Base-by-base conservation (phyloP, 2,888 invertebrate species). In the Eristalis tenax region DNA sequence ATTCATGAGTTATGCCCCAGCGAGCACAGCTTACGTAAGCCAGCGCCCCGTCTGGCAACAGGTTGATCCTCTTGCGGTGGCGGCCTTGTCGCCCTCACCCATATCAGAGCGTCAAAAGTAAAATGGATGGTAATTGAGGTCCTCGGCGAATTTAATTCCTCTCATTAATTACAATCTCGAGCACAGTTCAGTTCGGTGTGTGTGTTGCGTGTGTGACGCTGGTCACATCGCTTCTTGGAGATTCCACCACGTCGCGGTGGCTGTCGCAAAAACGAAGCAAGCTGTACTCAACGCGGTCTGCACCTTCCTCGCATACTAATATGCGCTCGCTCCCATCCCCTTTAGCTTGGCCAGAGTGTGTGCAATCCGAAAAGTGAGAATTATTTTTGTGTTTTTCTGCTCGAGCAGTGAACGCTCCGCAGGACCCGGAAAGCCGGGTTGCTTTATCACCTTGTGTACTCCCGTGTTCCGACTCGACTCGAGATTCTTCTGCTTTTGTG, bases 61-160 rank as follows among this genome's bases (percentile, higher is more conserved):
- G 86, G 86, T 86, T 86, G 78, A 86, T 75, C 64, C 74, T 43
- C 64, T 18, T n/a, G 43, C 69, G 74, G 50, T 82, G 83, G 83
- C 83, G 70, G 85, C 77, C 61, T 35, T 78, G 77, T 82, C 78
- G 69, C 77, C 74, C 74, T 77, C 78, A 74, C 63, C 74, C 38
- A 61, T 66, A 81, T 81, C 76, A 81, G 22, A 70, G 63, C 74
- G 74, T 38, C 74, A 86, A 86, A 86, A 86, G 86, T 75, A 83
- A 83, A 86, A 86, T 83, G 78, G 68, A 86, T 86, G 83, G 83
- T 83, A 83, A 86, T 86, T 86, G 86, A 63, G 83, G 86, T 86
- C 83, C 83, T 86, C 71, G 86, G 71, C 56, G 87, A 59, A 76
- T 83, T 87, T 80, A 79, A 87, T 87, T 79, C 50, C 66, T 76